Conservation (phyloP, 2,888 invertebrate genomes). For the Paralinhomoeus sp. region DNA sequence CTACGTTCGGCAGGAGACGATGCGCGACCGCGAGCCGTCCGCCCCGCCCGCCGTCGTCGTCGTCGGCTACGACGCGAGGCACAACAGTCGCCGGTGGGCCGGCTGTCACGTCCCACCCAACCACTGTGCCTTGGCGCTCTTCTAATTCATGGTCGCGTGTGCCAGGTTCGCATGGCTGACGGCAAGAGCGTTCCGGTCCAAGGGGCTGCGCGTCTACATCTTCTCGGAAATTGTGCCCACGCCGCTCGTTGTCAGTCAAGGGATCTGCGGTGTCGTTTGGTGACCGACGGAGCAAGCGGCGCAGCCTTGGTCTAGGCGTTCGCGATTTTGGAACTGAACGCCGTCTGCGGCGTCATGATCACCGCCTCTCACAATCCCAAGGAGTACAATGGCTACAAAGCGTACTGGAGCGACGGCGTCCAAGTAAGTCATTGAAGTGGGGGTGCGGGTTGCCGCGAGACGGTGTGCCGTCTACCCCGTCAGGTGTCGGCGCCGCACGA, state of each 20-base stretch:
- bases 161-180: constrained; percentile 60
- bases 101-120: too few species aligned
- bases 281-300: too few species aligned
- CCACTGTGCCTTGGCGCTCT: neutral
- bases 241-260: constrained; percentile 49
- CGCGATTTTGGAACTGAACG: constrained; percentile 46
- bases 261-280: too few species aligned
- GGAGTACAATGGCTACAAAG: constrained; percentile 89
- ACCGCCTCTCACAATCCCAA: constrained; percentile 90
- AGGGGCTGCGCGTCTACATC: constrained; percentile 52
- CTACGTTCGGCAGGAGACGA: constrained; percentile 43
- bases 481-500: constrained; percentile 79
- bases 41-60: constrained; percentile 42
- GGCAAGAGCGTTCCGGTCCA: constrained; percentile 53
- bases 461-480: too few species aligned
- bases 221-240: constrained; percentile 63
- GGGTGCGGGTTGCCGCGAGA: too few species aligned
- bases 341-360: constrained; percentile 68
- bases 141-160: constrained; percentile 3
- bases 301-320: constrained; percentile 54
- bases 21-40: too few species aligned
- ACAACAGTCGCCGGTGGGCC: constrained; percentile 59
- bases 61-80: constrained; percentile 71
- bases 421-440: constrained; percentile 33
- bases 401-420: constrained; percentile 73